Conservation (phyloP, 2,113 vertebrate species). For the Embiotoca jacksoni region DNA sequence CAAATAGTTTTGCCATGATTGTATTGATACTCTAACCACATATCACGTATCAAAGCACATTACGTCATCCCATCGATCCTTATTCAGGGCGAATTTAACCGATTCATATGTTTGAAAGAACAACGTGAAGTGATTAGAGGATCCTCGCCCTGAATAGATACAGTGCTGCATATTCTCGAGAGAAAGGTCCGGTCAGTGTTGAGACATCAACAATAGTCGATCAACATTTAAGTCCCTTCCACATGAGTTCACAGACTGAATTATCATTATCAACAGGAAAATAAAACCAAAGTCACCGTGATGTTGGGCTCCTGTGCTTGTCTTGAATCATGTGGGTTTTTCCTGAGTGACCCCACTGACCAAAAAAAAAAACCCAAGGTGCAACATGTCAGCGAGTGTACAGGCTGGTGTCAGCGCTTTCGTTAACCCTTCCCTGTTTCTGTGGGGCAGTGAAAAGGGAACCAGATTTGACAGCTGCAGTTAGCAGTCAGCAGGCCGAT, state of each 20-base stretch:
- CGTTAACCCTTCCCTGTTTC: slow-evolving; percentile 57
- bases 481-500: not conserved
- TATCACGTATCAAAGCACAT: too few species aligned
- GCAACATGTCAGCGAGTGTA: slow-evolving; percentile 17
- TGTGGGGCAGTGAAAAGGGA: slow-evolving; percentile 13
- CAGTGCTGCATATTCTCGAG: not conserved
- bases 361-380: slow-evolving; percentile 47
- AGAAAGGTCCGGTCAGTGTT: not conserved
- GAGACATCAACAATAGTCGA: not conserved
- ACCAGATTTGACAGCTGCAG: slow-evolving; percentile 45
- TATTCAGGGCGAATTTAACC: too few species aligned
- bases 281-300: slow-evolving; percentile 8
- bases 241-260: not conserved
- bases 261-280: not conserved
- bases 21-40: too few species aligned
- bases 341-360: slow-evolving; percentile 13
- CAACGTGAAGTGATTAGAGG: too few species aligned
- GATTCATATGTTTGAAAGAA: too few species aligned
- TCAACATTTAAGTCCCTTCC: too few species aligned
- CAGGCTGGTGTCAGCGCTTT: slow-evolving; percentile 38
- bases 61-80: too few species aligned
- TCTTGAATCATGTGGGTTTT: not conserved
- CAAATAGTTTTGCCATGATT: too few species aligned
- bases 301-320: not conserved
- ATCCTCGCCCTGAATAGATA: too few species aligned